A percentile compares a stretch with the other conserved stretches of the same genome.
Conservation (phyloP, 2,797 vertebrate species). For the Pseudomugil tenellus region DNA sequence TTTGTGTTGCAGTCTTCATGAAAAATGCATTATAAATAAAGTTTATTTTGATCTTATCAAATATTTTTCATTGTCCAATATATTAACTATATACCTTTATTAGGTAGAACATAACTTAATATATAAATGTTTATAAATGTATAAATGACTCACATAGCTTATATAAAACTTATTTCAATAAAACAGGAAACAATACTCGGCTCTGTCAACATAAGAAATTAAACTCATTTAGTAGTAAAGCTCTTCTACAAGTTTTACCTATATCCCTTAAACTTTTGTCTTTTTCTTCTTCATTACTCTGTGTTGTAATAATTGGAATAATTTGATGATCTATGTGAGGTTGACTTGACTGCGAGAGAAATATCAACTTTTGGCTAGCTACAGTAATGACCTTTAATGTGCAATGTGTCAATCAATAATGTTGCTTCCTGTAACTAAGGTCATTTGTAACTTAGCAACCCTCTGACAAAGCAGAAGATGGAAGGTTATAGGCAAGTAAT, state of each 20-base stretch:
- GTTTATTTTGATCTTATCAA: too few relatives aligned
- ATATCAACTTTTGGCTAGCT: neutral
- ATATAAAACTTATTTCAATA: neutral
- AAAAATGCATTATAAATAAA: too few relatives aligned
- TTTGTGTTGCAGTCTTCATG: too few relatives aligned
- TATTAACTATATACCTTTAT: too few relatives aligned
- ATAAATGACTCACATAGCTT: too few relatives aligned
- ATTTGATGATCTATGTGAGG: neutral
- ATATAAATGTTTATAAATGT: too few relatives aligned
- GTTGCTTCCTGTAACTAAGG: conserved; percentile 16
- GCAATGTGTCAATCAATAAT: neutral
- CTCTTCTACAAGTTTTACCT: neutral
- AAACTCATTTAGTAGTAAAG: neutral
- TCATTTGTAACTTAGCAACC: conserved; percentile 13
- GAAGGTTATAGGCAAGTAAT: conserved; percentile 20
- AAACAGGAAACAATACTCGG: neutral
- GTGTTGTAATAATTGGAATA: neutral
- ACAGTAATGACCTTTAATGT: neutral
- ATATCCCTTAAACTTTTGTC: neutral
- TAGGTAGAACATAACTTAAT: too few relatives aligned
- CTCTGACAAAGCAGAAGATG: conserved; percentile 18
- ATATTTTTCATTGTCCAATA: too few relatives aligned
- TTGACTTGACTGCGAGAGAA: neutral
- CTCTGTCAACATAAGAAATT: neutral
- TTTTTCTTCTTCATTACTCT: neutral